A percentile compares a stretch with the other conserved stretches of the same genome.
These are phyloP conservation scores for Scaeva pyrastri DNA, from an alignment of 2,888 invertebrate species.

Conservation along the genomic window DNA sequence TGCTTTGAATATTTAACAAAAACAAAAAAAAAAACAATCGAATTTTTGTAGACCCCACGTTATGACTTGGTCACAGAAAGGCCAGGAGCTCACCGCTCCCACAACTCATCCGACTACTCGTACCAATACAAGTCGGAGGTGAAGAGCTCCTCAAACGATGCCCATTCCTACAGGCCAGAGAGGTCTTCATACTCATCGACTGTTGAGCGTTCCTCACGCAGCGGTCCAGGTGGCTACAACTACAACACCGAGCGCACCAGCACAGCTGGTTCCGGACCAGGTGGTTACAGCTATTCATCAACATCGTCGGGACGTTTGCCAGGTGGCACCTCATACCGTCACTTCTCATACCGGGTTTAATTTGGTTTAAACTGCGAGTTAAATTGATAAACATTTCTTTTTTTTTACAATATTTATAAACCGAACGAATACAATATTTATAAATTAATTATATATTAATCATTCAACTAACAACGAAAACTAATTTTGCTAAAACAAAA, in stretches of 20 bases:
- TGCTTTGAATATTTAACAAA: conserved; percentile 55
- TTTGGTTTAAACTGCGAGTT: conserved; percentile 1
- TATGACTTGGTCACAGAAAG: conserved; percentile 94
- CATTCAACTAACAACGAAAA: conserved; percentile 55
- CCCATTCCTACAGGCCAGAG: conserved; percentile 86
- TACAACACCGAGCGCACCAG: conserved; percentile 90
- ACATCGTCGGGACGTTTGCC: conserved; percentile 92
- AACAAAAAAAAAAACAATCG: conserved; percentile 75
- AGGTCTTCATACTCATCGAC: conserved; percentile 88
- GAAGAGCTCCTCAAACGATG: conserved; percentile 85
- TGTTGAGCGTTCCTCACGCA: conserved; percentile 88
- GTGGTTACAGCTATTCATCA: conserved; percentile 93
- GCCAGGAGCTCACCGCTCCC: conserved; percentile 86
- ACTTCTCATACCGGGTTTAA: conserved; percentile 95
- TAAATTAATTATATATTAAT: conserved; percentile 31
- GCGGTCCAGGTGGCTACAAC: conserved; percentile 90
- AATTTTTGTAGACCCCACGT: conserved; percentile 89
- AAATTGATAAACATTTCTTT: not conserved
- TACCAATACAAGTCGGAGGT: conserved; percentile 90
- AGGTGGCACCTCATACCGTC: conserved; percentile 92
- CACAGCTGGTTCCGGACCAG: conserved; percentile 90
- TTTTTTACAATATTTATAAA: conserved; percentile 19
- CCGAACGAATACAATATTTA: conserved; percentile 48
- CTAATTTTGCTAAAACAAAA: conserved; percentile 21
- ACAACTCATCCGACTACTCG: conserved; percentile 93